phyloP scores from a whole-genome alignment of 2,888 invertebrate genomes.

The Trimorus sp. region DNA sequence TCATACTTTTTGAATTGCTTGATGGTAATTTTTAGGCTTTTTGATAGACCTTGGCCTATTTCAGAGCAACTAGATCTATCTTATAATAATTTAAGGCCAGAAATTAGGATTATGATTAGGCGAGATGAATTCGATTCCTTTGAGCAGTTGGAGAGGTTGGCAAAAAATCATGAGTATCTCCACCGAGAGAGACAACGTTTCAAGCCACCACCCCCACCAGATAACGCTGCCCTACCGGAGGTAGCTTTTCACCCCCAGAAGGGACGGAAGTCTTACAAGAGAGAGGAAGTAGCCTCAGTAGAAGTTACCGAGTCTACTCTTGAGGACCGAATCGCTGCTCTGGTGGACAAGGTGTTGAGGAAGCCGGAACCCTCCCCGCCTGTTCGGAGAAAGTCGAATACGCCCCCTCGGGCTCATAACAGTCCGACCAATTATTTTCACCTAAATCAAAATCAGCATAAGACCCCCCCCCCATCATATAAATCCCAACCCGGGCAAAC shows the following conservation, averaged over 20 bases:
- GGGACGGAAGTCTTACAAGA: neutral
- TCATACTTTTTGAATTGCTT: conserved; percentile 2
- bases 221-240: neutral
- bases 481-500: too few relatives aligned
- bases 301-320: too few relatives aligned
- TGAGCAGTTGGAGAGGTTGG: neutral
- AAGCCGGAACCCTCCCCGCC: too few relatives aligned
- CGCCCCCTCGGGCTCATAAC: too few relatives aligned
- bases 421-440: too few relatives aligned
- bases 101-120: neutral
- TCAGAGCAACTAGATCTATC: conserved; percentile 3
- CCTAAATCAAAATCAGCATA: too few relatives aligned
- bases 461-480: too few relatives aligned
- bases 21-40: neutral
- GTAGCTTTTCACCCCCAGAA: neutral
- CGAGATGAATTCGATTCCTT: neutral
- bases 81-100: neutral
- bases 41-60: neutral
- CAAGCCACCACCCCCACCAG: neutral
- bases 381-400: too few relatives aligned
- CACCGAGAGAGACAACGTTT: neutral
- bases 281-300: too few relatives aligned
- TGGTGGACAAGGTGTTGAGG: too few relatives aligned
- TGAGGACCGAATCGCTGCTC: too few relatives aligned
- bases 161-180: neutral